Percentiles rank a stretch among this genome's conserved stretches.
phyloP scores from a whole-genome alignment of 2,797 vertebrate genomes.

The Crypturellus tataupa region DNA sequence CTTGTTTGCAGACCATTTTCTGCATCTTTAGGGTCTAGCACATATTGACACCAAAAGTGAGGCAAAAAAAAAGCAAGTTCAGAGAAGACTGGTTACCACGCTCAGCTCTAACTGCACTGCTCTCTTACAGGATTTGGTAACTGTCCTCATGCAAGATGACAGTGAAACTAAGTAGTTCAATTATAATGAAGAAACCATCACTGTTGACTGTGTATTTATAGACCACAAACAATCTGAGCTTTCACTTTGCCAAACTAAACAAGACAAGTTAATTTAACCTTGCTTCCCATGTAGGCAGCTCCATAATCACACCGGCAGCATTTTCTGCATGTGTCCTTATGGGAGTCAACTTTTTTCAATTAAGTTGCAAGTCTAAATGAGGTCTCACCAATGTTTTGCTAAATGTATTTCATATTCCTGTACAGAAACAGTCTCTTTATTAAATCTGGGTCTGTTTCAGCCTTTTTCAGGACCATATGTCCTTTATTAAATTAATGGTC shows the following conservation, averaged over 20 bases:
- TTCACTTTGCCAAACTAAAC: background rate
- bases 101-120: background rate
- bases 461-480: rapidly evolving
- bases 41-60: background rate
- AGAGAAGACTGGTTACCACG: background rate
- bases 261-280: background rate
- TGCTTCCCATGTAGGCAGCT: background rate
- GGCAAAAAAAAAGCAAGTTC: background rate
- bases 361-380: background rate
- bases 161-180: background rate
- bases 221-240: background rate
- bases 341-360: background rate
- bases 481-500: background rate
- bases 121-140: background rate
- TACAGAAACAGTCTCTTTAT: background rate
- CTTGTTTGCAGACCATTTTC: background rate
- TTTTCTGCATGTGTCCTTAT: background rate
- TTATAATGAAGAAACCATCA: background rate
- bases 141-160: background rate
- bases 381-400: rapidly evolving
- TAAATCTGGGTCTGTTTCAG: background rate
- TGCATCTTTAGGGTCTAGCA: background rate
- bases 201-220: background rate
- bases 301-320: background rate
- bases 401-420: background rate